Base-by-base conservation (phyloP, 2,797 vertebrate genomes). In the Squalus acanthias region DNA sequence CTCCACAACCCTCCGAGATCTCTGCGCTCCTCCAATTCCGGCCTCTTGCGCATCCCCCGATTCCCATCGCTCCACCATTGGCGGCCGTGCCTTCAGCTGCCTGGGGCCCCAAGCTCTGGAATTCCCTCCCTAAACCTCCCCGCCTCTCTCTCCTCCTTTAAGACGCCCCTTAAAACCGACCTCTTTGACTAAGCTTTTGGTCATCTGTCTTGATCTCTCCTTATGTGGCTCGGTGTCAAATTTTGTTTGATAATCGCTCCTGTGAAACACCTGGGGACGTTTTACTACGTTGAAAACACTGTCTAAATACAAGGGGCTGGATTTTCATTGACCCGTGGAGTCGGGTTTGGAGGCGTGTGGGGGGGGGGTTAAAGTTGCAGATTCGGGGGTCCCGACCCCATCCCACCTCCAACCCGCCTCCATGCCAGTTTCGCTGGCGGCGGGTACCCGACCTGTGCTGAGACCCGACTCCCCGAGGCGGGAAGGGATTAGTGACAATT, bases 51-150 rank as follows among this genome's bases (percentile, higher is more conserved):
- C 53, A 29, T 57, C 24, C 53, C 39, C 53, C 10, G 10, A 53
- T 53, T 87, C 2, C 5, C 22, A 53, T 87, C 99, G 98, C 6
- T 98, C 96, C 97, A 99, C 97, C 74, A 99, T 98, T 0, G 74
- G 33, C 53, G 53, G 29, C 53, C 53, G 53, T n/a, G 33, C 33
- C 76, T 72, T 5, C 70, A 24, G 46, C 82, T 57, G 50, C 87
- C 50, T 39, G 4, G 12, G 10, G 9, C 33, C 29, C 74, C 0
- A 76, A 76, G 74, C 74, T 76, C 74, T n/a, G 74, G 74, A 76
- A 76, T 76, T 57, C 24, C 53, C 87, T 60, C 50, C 10, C 87
- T 29, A 57, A 89, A 57, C 26, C 26, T 89, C 53, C 12, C 87
- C 3, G 26, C 72, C 72, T 74, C 72, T 50, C 82, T 85, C 39